phyloP scores from a whole-genome alignment of 2,113 vertebrate species.

The Hyla sarda region DNA sequence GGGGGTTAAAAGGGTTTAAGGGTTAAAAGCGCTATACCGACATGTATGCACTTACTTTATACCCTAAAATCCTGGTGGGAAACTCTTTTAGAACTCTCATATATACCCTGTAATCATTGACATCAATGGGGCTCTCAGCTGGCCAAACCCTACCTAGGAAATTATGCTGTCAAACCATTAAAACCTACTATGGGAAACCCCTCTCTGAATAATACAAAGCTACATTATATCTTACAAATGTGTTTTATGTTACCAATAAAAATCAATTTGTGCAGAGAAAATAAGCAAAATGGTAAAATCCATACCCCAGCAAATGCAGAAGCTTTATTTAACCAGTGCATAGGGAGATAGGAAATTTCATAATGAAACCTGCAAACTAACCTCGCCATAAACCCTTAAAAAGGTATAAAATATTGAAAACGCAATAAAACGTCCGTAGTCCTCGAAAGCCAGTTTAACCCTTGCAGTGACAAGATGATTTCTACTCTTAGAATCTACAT shows the following conservation, averaged over 20 bases:
- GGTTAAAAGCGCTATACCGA: too few relatives aligned
- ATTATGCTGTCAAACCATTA: too few relatives aligned
- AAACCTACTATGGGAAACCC: too few relatives aligned
- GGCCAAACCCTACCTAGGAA: too few relatives aligned
- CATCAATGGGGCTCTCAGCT: too few relatives aligned
- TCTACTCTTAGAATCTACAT: not conserved
- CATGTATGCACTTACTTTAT: too few relatives aligned
- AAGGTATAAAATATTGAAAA: not conserved
- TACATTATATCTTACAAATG: too few relatives aligned
- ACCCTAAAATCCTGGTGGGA: too few relatives aligned
- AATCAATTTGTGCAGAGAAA: not conserved
- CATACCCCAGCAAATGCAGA: not conserved
- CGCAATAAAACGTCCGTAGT: not conserved
- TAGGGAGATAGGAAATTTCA: not conserved
- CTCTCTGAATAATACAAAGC: too few relatives aligned
- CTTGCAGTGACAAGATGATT: not conserved
- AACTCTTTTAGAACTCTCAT: too few relatives aligned
- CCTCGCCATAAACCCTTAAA: not conserved
- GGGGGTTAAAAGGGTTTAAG: too few relatives aligned
- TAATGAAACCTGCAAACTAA: not conserved
- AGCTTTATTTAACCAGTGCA: not conserved
- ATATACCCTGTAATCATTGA: too few relatives aligned
- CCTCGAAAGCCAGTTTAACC: not conserved
- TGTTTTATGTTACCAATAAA: not conserved
- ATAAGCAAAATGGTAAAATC: conserved; percentile 6